Evolutionary conservation across 2,113 vertebrate genomes (phyloP).

Genomic region (Psilopsiagon aymara): DNA sequence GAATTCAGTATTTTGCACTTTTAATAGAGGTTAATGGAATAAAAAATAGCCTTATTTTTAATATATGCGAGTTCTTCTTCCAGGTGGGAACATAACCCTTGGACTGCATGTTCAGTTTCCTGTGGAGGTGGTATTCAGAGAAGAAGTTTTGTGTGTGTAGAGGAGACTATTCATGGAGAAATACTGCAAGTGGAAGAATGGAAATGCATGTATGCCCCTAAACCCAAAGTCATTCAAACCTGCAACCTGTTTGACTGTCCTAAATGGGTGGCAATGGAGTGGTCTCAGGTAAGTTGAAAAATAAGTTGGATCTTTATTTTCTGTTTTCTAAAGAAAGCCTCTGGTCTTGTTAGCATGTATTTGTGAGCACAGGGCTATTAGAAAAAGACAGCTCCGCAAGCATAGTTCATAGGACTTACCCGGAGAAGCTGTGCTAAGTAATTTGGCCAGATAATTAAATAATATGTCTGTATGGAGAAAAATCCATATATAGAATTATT

Average conservation of each 20-base stretch:
- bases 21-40: not conserved
- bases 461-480: not conserved
- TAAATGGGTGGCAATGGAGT: conserved; percentile 93
- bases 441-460: not conserved
- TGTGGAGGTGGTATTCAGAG: conserved; percentile 91
- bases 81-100: conserved; percentile 95
- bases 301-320: not conserved
- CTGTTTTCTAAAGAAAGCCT: not conserved
- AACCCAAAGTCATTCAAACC: conserved; percentile 82
- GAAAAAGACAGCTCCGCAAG: not conserved
- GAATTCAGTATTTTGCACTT: not conserved
- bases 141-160: conserved; percentile 88
- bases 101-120: conserved; percentile 90
- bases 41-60: not conserved
- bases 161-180: conserved; percentile 88
- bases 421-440: not conserved
- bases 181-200: conserved; percentile 89
- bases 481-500: not conserved
- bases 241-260: conserved; percentile 92
- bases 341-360: not conserved
- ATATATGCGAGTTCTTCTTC: not conserved
- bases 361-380: not conserved
- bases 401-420: not conserved
- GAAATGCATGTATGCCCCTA: conserved; percentile 92
- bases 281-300: conserved; percentile 89